Base-by-base conservation (phyloP, 1,140 invertebrate species). In the Hyles euphorbiae region DNA sequence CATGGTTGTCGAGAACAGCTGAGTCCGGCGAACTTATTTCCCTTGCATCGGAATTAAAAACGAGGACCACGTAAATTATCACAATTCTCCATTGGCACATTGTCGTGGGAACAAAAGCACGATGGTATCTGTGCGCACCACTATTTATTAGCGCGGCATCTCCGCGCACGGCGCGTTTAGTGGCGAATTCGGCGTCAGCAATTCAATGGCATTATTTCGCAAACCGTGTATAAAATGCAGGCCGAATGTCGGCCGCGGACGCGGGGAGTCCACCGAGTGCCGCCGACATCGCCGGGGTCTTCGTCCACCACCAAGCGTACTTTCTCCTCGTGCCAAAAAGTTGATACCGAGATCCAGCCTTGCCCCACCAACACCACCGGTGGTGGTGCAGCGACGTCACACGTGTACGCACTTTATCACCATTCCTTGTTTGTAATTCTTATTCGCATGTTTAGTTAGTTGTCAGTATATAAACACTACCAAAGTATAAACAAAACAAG, bases 61-160 rank as follows among this genome's bases (percentile, higher is more conserved):
- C 62, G 61, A 81, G 70, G 61, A 84, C 60, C 79, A 88, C 83
- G 74, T 70, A 74, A 69, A 83, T 74, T 70, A 72, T 74, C 83
- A 88, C 78, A 70, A 76, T 68, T 75, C 74, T 82, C 83, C 85
- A 88, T 85, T 75, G 69, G 82, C 81, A 83, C 85, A 88, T 88
- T 78, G 54, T 76, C 63, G 82, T 81, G 76, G 60, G 62, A 64
- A 57, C 71, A 64, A 64, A 62, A 55, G 63, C 62, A 65, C 62
- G 73, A 63, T 72, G 60, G 53, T 70, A 61, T 70, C 67, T 58
- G 58, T 63, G 55, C 58, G 58, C 69, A 63, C 65, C 73, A 78
- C 74, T 78, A 74, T 80, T 83, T 84, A 87, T 81, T 84, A 75
- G 72, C 69, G 77, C 78, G 83, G 70, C 85, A 86, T 88, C 73